These are phyloP conservation scores for Charadrius vociferus DNA, from an alignment of 2,113 vertebrate species.

Conservation along the genomic window DNA sequence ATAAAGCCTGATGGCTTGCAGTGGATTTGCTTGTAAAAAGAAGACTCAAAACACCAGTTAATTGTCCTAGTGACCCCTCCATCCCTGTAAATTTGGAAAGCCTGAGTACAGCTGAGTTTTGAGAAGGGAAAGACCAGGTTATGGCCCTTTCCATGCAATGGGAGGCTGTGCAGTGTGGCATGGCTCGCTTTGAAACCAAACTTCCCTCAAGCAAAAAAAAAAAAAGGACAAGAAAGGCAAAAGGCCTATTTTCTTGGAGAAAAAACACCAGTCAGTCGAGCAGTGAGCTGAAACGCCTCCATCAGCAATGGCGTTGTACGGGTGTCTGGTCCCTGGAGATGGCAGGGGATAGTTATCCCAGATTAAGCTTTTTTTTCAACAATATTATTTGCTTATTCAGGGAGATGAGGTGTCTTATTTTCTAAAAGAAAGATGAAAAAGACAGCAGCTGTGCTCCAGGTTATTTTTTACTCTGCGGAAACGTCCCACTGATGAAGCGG, in stretches of 20 bases:
- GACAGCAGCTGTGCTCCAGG: not conserved
- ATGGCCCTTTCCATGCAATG: not conserved
- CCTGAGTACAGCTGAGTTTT: not conserved
- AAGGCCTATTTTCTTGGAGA: not conserved
- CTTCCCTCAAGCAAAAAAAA: not conserved
- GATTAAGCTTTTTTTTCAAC: not conserved
- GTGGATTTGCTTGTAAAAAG: not conserved
- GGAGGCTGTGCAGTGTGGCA: not conserved
- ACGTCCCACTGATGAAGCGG: not conserved
- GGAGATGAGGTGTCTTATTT: not conserved
- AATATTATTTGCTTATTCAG: not conserved
- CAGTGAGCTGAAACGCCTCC: not conserved
- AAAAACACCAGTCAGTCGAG: not conserved
- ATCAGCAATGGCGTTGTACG: rapidly evolving
- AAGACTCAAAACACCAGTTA: rapidly evolving
- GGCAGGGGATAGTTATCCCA: not conserved
- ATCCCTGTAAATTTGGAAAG: not conserved
- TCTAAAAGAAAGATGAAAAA: not conserved
- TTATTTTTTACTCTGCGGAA: not conserved
- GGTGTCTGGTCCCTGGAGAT: not conserved
- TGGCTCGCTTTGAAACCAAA: not conserved
- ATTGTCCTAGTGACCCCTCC: not conserved
- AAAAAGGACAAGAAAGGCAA: not conserved
- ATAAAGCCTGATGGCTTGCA: not conserved
- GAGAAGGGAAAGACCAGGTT: not conserved